Percentiles rank a stretch among this genome's conserved stretches.
Conservation (phyloP, 1,140 invertebrate genomes). For the Neotoxoptera formosana region DNA sequence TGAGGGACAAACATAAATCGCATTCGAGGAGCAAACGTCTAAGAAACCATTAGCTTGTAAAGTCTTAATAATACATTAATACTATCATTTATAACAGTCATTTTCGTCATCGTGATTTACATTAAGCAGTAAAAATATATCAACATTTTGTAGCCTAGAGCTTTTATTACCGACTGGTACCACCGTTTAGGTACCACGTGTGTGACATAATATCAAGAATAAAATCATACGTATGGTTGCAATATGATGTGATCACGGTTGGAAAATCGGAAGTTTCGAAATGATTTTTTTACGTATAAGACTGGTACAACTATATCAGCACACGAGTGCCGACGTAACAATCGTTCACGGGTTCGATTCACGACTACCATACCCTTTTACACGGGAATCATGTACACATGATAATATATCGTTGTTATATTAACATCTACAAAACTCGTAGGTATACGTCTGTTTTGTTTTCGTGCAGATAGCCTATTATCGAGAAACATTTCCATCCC, state of each 20-base stretch:
- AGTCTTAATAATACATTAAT: not conserved
- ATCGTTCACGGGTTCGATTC: not conserved
- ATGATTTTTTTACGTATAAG: not conserved
- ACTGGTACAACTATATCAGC: not conserved
- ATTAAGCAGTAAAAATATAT: not conserved
- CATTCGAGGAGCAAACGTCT: not conserved
- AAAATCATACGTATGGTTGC: not conserved
- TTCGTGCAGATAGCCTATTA: not conserved
- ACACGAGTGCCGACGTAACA: not conserved
- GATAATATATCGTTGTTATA: not conserved
- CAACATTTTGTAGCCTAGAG: not conserved
- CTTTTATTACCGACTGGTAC: not conserved
- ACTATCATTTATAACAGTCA: not conserved
- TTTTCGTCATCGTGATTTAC: not conserved
- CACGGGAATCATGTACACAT: not conserved
- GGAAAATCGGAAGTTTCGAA: not conserved
- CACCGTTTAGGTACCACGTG: not conserved
- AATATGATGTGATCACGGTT: not conserved
- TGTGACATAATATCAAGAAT: not conserved
- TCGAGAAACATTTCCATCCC: not conserved
- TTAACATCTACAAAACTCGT: not conserved
- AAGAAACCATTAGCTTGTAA: not conserved
- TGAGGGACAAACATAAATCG: not conserved
- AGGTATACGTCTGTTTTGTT: not conserved
- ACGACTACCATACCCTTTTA: not conserved